phyloP scores from a whole-genome alignment of 2,888 invertebrate genomes.

The Mimumesa dahlbomi region DNA sequence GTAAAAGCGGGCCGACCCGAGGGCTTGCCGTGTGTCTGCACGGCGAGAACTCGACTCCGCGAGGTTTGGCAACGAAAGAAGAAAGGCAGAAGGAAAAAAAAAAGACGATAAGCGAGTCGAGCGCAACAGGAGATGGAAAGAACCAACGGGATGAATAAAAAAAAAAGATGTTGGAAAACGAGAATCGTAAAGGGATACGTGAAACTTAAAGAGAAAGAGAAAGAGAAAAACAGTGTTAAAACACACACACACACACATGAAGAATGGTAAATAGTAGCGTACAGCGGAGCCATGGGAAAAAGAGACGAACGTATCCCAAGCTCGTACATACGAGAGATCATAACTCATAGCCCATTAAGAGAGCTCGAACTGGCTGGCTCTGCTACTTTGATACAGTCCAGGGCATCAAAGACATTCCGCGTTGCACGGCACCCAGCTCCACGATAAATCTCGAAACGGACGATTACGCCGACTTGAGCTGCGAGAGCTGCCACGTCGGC shows the following conservation, averaged over 20 bases:
- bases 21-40: conserved; percentile 42
- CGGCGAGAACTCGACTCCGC: too few species aligned
- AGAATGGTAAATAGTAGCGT: too few species aligned
- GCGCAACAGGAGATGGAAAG: conserved; percentile 21
- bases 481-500: conserved; percentile 59
- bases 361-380: conserved; percentile 70
- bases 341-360: conserved; percentile 79
- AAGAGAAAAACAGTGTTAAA: conserved; percentile 2
- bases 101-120: background rate
- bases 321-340: conserved; percentile 64
- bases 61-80: conserved; percentile 40
- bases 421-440: conserved; percentile 54
- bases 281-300: too few species aligned
- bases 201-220: conserved; percentile 29
- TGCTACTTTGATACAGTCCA: conserved; percentile 77
- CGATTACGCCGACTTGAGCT: conserved; percentile 55
- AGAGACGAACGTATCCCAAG: too few species aligned
- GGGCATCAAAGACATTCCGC: conserved; percentile 78
- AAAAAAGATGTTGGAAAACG: conserved; percentile 6
- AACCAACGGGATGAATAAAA: conserved; percentile 13
- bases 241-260: background rate
- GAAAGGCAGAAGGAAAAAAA: conserved; percentile 6
- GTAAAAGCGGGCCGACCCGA: conserved; percentile 46
- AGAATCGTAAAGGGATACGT: conserved; percentile 15
- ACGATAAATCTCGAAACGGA: conserved; percentile 70